phyloP scores from a whole-genome alignment of 2,797 vertebrate species.

The Sphenopsis melanotis region DNA sequence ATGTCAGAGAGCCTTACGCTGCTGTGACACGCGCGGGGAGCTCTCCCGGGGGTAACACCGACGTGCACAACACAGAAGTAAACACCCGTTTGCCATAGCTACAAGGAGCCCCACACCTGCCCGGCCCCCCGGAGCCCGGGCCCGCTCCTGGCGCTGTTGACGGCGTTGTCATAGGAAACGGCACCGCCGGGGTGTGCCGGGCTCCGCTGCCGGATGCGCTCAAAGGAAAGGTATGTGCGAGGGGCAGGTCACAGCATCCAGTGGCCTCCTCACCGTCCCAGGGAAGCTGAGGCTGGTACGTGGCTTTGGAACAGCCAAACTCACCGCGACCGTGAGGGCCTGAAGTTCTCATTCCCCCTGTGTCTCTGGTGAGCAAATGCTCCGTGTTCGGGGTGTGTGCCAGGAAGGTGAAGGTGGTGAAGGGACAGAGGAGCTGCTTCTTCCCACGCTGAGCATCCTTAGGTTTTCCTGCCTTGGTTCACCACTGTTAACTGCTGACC shows the following conservation, averaged over 20 bases:
- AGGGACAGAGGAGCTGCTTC: neutral
- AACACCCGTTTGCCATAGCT: slow-evolving; percentile 45
- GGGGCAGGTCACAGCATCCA: neutral
- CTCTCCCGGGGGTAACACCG: neutral
- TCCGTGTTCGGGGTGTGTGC: accelerated
- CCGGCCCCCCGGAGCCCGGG: neutral
- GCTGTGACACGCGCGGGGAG: neutral
- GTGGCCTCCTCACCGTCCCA: accelerated
- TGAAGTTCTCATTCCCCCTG: neutral
- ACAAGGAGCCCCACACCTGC: neutral
- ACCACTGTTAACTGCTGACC: neutral
- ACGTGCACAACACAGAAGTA: neutral
- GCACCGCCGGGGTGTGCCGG: neutral
- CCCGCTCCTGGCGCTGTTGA: neutral
- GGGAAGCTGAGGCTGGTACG: neutral
- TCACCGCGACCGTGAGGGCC: neutral
- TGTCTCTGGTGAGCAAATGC: neutral
- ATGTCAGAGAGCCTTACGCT: neutral
- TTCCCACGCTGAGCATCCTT: neutral
- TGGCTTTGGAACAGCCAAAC: neutral
- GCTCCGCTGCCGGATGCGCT: neutral
- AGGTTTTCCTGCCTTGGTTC: neutral
- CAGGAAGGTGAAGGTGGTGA: neutral
- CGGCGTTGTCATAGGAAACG: slow-evolving; percentile 11
- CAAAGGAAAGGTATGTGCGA: slow-evolving; percentile 49